Evolutionary conservation across 2,888 invertebrate genomes (phyloP).

Genomic region (Willowsia nigromaculata): DNA sequence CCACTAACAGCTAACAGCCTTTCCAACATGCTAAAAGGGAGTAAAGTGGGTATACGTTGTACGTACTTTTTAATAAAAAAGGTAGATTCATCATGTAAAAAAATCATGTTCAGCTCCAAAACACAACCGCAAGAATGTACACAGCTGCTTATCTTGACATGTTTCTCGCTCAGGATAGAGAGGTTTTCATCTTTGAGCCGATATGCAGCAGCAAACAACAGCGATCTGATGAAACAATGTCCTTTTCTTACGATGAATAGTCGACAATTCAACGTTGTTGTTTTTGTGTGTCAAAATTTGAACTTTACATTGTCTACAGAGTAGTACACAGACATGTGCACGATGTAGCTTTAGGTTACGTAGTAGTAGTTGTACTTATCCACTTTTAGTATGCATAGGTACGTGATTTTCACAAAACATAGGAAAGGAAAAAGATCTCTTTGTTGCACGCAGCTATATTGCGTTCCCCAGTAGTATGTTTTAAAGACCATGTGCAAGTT

Average conservation of each 20-base stretch:
- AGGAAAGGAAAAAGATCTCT: background rate
- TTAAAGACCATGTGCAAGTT: background rate
- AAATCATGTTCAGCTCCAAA: background rate
- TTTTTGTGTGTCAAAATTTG: constrained; percentile 4
- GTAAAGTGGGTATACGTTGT: background rate
- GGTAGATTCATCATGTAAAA: constrained; percentile 9
- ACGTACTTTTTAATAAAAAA: background rate
- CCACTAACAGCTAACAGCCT: background rate
- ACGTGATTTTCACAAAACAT: background rate
- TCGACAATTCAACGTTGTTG: constrained; percentile 44
- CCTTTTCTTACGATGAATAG: constrained; percentile 16
- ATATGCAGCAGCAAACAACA: background rate
- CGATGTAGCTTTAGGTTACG: background rate
- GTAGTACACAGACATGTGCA: too few species aligned
- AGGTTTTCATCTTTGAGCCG: background rate
- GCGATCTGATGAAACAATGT: constrained; percentile 45
- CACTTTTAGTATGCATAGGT: background rate
- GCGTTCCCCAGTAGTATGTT: background rate
- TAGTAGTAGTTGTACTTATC: too few species aligned
- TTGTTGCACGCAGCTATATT: background rate
- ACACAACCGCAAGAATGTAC: background rate
- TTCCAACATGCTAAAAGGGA: background rate
- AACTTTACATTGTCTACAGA: background rate
- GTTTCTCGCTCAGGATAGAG: background rate
- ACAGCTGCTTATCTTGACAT: background rate